Evolutionary conservation across 2,113 vertebrate genomes (phyloP), one percentile per base, ranked within the genome.

Genomic region (Puma concolor): DNA sequence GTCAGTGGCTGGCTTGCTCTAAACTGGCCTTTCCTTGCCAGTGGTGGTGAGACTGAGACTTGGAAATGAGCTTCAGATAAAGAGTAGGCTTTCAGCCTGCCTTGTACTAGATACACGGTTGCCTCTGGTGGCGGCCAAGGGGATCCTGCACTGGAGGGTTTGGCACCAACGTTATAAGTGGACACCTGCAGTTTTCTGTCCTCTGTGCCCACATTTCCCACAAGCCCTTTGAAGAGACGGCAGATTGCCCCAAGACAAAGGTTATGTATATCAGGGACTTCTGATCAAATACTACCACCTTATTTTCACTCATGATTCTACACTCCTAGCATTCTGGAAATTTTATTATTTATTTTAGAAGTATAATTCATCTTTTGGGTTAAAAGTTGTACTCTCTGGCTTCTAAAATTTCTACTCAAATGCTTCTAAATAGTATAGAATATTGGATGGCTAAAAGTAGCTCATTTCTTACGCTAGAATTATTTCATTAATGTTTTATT

Each of bases 381-480:
- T 93, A 48, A 74, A 94, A 81, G 13, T 25, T 95, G 23, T 82
- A 50, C 44, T 88, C 21, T 38, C 38, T 95, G 27, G 21, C 48
- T 89, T 93, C 74, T 91, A 94, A 77, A 94, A 36, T 17, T 79
- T 95, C 85, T 92, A 90, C 48, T 74, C 38, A 60, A 91, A 84
- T 88, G 9, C 72, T 90, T 93, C 50, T 86, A 72, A 57, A 94
- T 94, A 71, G 52, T 57, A 54, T 74, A 92, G 27, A 72, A 57
- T 79, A 67, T 27, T 94, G 14, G 25, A 76, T 92, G 66, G 4
- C 60, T 88, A 63, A 84, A 82, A 94, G 64, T 27, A 86, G 36
- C 60, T 63, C 21, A 31, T 83, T 10, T 64, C 48, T 96, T 94
- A 44, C 14, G 21, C n/a, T 83, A 89, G 94, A 88, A 72, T 82